These are phyloP conservation scores for Caranx melampygus DNA, from an alignment of 2,113 vertebrate genomes.

Conservation along the genomic window DNA sequence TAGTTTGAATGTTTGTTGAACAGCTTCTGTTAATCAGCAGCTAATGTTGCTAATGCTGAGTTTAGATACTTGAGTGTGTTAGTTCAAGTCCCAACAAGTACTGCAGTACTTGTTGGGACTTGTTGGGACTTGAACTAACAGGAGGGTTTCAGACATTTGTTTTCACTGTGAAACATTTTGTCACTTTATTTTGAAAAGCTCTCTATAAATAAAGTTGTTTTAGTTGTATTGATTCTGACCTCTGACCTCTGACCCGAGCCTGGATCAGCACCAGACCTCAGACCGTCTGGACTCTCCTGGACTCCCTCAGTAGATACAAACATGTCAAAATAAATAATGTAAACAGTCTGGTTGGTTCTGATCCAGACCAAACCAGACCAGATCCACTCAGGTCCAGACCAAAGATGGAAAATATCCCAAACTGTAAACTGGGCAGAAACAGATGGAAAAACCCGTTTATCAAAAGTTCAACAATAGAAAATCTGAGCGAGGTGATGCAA, in stretches of 20 bases:
- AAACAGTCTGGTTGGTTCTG: constrained; percentile 28
- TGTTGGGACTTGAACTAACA: too few relatives aligned
- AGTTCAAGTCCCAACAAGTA: too few relatives aligned
- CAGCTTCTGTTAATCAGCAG: too few relatives aligned
- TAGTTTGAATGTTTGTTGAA: too few relatives aligned
- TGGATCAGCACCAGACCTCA: constrained; percentile 3
- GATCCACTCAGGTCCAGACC: background rate
- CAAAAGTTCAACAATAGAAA: constrained; percentile 50
- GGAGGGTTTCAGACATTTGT: too few relatives aligned
- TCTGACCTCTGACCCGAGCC: too few relatives aligned
- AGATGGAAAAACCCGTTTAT: constrained; percentile 15
- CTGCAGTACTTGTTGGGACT: too few relatives aligned
- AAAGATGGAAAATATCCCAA: constrained; percentile 25
- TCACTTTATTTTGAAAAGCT: background rate
- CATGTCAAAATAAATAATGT: constrained; percentile 38
- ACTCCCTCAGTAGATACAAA: constrained; percentile 12
- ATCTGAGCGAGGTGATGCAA: background rate
- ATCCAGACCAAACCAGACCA: background rate
- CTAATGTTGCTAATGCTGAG: too few relatives aligned
- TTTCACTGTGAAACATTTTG: too few relatives aligned
- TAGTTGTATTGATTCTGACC: too few relatives aligned
- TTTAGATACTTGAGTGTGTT: too few relatives aligned
- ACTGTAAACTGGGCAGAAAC: background rate
- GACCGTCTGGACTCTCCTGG: background rate
- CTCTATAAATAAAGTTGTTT: too few relatives aligned